Base-by-base conservation (phyloP, 2,113 vertebrate species). In the Pterocles burchelli region DNA sequence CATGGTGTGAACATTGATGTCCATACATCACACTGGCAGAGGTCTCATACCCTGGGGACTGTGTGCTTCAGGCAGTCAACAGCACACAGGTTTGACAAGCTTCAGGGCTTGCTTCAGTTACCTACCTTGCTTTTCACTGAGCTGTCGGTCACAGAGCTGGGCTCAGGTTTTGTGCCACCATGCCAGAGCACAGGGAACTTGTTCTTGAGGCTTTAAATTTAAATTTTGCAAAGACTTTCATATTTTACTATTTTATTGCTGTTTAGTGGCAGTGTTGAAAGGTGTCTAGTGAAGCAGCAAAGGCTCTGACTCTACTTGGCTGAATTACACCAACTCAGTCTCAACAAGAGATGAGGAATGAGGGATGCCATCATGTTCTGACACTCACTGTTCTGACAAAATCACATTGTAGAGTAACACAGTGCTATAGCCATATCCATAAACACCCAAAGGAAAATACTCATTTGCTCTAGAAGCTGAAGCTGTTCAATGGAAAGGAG, bases 231-330 rank as follows among this genome's bases (percentile, higher is more conserved):
- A 70, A 84, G 62, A 36, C 13, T 88, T 75, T 59, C 13, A 25
- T 51, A 70, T 85, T 72, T 54, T 92, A 33, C 31, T 84, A 11
- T 63, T 80, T 80, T 95, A 80, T 52, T 90, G 55, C 55, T 73
- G 51, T 29, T n/a, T 86, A 19, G 48, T 79, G 38, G 10, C 43
- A 55, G 43, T 43, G 55, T 72, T 77, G 71, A 84, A 95, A 89
- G 43, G 73, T 73, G 36, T 65, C 71, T 76, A 52, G 71, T 77
- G 51, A 94, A 66, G 72, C 38, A 66, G 72, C 28, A 65, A 55
- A 74, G 29, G 38, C n/a, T 82, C 20, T 1, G 1, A 9, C n/a
- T 54, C 63, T 43, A 4, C 1, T 2, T 75, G 70, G 28, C 43
- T 51, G 31, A 88, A 48, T 93, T 93, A 31, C 38, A 76, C 26